Conservation (phyloP, 1,140 invertebrate species). For the Sycobia sp. region DNA sequence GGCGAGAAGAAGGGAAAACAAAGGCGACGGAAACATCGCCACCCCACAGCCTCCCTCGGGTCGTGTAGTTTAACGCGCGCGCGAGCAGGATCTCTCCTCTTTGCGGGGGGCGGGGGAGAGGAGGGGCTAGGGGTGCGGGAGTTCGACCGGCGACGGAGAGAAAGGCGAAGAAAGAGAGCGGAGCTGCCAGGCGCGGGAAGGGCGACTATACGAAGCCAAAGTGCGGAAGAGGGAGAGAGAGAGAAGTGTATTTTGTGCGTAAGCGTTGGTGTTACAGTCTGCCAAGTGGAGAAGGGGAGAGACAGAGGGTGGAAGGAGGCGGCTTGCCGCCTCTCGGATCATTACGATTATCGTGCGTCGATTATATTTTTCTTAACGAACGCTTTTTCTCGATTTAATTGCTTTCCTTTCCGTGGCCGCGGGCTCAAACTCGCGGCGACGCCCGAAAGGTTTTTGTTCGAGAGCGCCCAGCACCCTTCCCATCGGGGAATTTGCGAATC, state of each 20-base stretch:
- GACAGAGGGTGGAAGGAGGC: not conserved
- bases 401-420: too few relatives aligned
- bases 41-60: slow-evolving; percentile 39
- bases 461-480: too few relatives aligned
- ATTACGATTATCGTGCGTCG: slow-evolving; percentile 4
- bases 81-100: slow-evolving; percentile 41
- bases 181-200: slow-evolving; percentile 23
- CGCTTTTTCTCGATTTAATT: too few relatives aligned
- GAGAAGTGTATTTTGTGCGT: slow-evolving; percentile 3
- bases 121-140: slow-evolving; percentile 27
- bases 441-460: too few relatives aligned
- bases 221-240: slow-evolving; percentile 5
- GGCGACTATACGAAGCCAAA: slow-evolving; percentile 10
- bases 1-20: slow-evolving; percentile 63
- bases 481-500: too few relatives aligned
- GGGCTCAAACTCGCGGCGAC: too few relatives aligned
- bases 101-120: slow-evolving; percentile 12
- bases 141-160: slow-evolving; percentile 32
- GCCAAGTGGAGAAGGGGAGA: not conserved
- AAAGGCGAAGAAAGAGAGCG: slow-evolving; percentile 40
- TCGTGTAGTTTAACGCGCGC: slow-evolving; percentile 54
- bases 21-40: slow-evolving; percentile 58
- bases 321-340: not conserved
- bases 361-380: not conserved
- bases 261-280: not conserved